Evolutionary conservation across 1,140 invertebrate species (phyloP).

Genomic region (Cyclargus thomasi): DNA sequence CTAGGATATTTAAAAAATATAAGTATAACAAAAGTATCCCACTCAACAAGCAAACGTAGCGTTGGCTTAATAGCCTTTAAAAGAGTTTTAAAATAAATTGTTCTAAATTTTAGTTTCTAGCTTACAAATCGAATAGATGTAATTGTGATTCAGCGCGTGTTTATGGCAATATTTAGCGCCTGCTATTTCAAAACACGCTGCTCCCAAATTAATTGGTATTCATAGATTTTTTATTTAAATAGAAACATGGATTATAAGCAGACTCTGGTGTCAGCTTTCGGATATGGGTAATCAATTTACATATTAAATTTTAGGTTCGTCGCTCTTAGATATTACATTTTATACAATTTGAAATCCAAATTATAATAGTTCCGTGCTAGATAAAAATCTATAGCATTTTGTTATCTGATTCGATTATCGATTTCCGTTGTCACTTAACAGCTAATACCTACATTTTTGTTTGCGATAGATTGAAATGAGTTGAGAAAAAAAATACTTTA

Average conservation of each 20-base stretch:
- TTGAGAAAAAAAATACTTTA: too few relatives aligned
- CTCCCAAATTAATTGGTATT: slow-evolving; percentile 3
- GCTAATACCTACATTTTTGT: background rate
- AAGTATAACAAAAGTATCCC: too few relatives aligned
- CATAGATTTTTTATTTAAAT: slow-evolving; percentile 11
- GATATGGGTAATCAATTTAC: slow-evolving; percentile 6
- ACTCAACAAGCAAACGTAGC: too few relatives aligned
- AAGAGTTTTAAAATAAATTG: too few relatives aligned
- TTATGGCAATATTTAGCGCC: slow-evolving; percentile 5
- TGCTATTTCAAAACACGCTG: background rate
- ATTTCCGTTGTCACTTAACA: background rate
- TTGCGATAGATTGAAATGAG: background rate
- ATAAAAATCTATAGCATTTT: background rate
- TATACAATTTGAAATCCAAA: background rate
- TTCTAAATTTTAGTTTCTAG: background rate
- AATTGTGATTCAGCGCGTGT: slow-evolving; percentile 3
- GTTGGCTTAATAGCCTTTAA: too few relatives aligned
- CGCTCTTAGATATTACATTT: background rate
- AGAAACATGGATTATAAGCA: background rate
- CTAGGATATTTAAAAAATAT: too few relatives aligned
- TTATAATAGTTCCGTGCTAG: background rate
- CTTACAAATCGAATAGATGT: background rate
- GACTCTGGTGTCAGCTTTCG: background rate
- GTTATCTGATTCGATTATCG: background rate
- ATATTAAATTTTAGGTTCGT: background rate